A percentile compares a stretch with the other conserved stretches of the same genome.
Evolutionary conservation across 2,113 vertebrate species (phyloP).

Genomic region (Spizaetus ornatus): DNA sequence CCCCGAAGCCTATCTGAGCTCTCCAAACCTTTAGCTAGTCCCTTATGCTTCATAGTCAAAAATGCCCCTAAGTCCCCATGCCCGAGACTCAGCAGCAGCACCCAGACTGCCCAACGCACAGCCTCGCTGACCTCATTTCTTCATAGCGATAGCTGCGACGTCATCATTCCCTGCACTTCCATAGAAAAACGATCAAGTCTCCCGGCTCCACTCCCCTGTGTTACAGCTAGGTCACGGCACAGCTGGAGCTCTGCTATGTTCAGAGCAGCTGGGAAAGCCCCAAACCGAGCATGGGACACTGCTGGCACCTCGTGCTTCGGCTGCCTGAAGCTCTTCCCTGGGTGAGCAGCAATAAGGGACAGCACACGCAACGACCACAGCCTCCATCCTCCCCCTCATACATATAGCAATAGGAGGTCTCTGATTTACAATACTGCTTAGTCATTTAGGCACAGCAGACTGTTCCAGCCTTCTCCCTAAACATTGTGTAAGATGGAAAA

Average conservation of each 20-base stretch:
- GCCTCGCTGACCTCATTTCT: accelerated
- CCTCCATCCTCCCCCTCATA: accelerated
- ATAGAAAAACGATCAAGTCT: background rate
- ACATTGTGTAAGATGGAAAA: background rate
- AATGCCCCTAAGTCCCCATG: accelerated
- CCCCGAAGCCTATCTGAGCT: background rate
- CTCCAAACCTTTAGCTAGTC: background rate
- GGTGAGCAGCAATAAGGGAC: background rate
- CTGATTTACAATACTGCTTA: background rate
- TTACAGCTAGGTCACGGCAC: background rate
- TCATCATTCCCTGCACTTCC: background rate
- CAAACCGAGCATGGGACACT: accelerated
- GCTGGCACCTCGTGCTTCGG: background rate
- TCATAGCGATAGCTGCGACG: accelerated
- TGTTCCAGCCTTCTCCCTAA: background rate
- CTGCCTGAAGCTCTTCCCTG: background rate
- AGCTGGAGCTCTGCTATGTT: background rate
- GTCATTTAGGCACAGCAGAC: background rate
- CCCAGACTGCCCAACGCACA: background rate
- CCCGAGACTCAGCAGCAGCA: background rate
- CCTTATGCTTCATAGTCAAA: accelerated
- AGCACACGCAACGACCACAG: accelerated
- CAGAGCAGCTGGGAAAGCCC: background rate
- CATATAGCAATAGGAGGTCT: accelerated
- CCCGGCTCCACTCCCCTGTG: accelerated